These are phyloP conservation scores for Sarcophilus harrisii DNA, from an alignment of 2,797 vertebrate genomes.

Conservation along the genomic window DNA sequence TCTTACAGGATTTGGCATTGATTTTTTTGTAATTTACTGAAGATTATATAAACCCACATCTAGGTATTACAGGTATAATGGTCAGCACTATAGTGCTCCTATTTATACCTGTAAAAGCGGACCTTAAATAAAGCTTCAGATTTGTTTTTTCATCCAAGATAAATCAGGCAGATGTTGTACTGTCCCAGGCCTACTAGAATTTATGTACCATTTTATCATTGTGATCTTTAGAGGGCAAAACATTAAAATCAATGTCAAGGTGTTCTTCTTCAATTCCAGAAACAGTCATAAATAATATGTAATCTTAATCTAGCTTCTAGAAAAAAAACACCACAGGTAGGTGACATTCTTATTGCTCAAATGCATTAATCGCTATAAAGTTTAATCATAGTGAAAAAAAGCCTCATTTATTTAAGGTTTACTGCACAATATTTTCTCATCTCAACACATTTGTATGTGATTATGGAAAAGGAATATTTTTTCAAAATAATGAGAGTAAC, in stretches of 20 bases:
- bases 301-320: background rate
- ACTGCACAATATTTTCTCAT: background rate
- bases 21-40: constrained; percentile 9
- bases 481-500: background rate
- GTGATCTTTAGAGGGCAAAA: background rate
- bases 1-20: background rate
- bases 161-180: constrained; percentile 9
- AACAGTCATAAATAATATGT: background rate
- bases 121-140: constrained; percentile 24
- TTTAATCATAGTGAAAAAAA: background rate
- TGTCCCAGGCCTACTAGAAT: background rate
- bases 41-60: background rate
- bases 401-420: background rate
- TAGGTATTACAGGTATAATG: constrained; percentile 5
- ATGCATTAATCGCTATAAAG: background rate
- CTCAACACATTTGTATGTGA: background rate
- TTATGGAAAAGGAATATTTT: background rate
- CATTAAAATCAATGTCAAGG: background rate
- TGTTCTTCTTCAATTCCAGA: constrained; percentile 39
- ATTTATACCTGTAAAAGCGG: constrained; percentile 19
- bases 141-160: background rate
- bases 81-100: background rate
- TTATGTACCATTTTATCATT: background rate
- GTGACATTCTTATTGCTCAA: background rate
- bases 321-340: background rate